Percentiles rank a stretch among this genome's conserved stretches.
Evolutionary conservation across 2,888 invertebrate genomes (phyloP).

Genomic region (Nudaria mundana): DNA sequence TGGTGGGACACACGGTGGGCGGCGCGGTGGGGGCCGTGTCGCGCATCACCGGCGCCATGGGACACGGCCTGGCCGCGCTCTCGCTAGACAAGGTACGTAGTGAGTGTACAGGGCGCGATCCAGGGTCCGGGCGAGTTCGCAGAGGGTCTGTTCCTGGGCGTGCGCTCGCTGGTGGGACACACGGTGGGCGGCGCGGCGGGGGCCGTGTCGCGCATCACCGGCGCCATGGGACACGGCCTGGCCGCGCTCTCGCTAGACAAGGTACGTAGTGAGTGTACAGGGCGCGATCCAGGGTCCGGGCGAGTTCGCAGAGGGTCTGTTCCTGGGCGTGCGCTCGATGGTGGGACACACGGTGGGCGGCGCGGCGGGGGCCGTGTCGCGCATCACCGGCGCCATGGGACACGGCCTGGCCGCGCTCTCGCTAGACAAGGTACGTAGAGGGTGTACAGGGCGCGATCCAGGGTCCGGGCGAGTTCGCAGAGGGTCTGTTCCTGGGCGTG

Average conservation of each 20-base stretch:
- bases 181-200: conserved; percentile 99
- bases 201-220: conserved; percentile 92
- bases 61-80: conserved; percentile 94
- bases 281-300: conserved; percentile 99
- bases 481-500: conserved; percentile 96
- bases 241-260: conserved; percentile 91
- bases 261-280: conserved; percentile 79
- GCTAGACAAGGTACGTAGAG: conserved; percentile 62
- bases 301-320: conserved; percentile 98
- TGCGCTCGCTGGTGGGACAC: conserved; percentile 96
- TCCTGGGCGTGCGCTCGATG: conserved; percentile 95
- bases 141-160: conserved; percentile 98
- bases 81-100: conserved; percentile 83
- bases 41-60: conserved; percentile 90
- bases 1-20: conserved; percentile 98
- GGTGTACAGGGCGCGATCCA: conserved; percentile 94
- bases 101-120: conserved; percentile 89
- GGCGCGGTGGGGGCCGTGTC: conserved; percentile 99
- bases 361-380: conserved; percentile 97
- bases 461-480: conserved; percentile 99
- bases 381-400: conserved; percentile 91
- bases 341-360: conserved; percentile 99
- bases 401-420: conserved; percentile 96
- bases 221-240: conserved; percentile 92
- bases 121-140: conserved; percentile 99